Evolutionary conservation across 2,797 vertebrate genomes (phyloP), one percentile per base, ranked within the genome.

Genomic region (Cephalopachus bancanus): DNA sequence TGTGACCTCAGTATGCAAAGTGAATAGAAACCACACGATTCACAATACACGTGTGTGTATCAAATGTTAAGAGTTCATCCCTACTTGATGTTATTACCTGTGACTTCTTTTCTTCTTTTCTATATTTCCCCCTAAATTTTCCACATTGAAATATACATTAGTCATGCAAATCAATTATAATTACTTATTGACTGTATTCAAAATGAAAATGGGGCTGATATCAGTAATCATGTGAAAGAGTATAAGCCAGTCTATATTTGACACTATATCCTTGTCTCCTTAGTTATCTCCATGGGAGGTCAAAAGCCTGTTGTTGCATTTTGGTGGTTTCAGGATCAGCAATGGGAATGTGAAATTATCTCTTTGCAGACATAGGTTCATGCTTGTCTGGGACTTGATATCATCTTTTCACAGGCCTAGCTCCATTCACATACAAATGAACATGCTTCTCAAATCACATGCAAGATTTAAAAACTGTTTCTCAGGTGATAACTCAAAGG

Each of bases 401-500:
- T 12, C 81, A 95, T 95, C 96, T 96, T 93, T 97, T 96, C 98
- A 80, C 96, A 95, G 88, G 90, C 78, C 79, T 44, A 0, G 57
- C 20, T 8, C 85, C 33, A 96, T 96, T 93, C 86, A 91, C 81
- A 94, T 69, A 84, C 74, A 87, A 93, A 97, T 62, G 75, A 94
- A 30, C 3, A 2, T 19, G 33, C 69, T 83, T 75, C 89, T 93
- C 44, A 1, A 59, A 87, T 94, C 76, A 78, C 86, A 86, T 20
- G 9, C 59, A 92, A 75, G 51, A 86, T 14, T 72, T 10, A 59
- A 91, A 55, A 53, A 37, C 60, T 30, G 51, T 93, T 95, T 96
- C 92, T 96, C 88, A 80, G 65, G 49, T 65, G 87, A 85, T 87
- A 88, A 85, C 24, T 85, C 59, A 51, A 74, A 79, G 59, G 17